phyloP scores from a whole-genome alignment of 2,888 invertebrate genomes.

The Drosophila paranaensis region DNA sequence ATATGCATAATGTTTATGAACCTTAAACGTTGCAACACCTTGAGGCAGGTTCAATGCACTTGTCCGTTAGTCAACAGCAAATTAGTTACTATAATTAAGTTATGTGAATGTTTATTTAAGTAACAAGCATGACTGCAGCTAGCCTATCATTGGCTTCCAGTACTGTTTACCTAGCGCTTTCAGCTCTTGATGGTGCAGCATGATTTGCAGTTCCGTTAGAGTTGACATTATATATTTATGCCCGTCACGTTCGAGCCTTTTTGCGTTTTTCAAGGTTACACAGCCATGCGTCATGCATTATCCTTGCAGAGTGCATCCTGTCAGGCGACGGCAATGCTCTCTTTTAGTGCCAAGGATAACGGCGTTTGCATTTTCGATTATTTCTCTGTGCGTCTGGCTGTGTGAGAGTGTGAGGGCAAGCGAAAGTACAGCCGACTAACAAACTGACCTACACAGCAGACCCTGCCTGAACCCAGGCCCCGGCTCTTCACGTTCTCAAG shows the following conservation, averaged over 20 bases:
- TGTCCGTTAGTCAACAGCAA: slow-evolving; percentile 20
- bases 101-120: not conserved
- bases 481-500: slow-evolving; percentile 13
- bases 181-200: not conserved
- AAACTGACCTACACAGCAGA: slow-evolving; percentile 67
- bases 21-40: slow-evolving; percentile 29
- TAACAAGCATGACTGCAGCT: not conserved
- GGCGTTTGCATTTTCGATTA: slow-evolving; percentile 63
- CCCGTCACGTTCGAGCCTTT: not conserved
- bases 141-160: not conserved
- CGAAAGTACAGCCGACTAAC: slow-evolving; percentile 61
- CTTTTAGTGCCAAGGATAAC: slow-evolving; percentile 71
- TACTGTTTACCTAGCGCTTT: not conserved
- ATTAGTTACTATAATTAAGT: slow-evolving; percentile 3
- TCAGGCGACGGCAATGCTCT: slow-evolving; percentile 59
- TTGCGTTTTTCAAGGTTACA: slow-evolving; percentile 38
- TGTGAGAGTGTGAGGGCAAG: slow-evolving; percentile 24
- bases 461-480: slow-evolving; percentile 48
- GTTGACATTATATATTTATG: not conserved
- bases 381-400: slow-evolving; percentile 4
- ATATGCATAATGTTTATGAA: slow-evolving; percentile 18
- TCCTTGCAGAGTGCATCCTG: slow-evolving; percentile 27
- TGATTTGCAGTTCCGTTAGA: slow-evolving; percentile 3
- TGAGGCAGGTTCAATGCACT: slow-evolving; percentile 46
- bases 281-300: slow-evolving; percentile 16